phyloP scores from a whole-genome alignment of 2,797 vertebrate species.

The Acipenser oxyrinchus region DNA sequence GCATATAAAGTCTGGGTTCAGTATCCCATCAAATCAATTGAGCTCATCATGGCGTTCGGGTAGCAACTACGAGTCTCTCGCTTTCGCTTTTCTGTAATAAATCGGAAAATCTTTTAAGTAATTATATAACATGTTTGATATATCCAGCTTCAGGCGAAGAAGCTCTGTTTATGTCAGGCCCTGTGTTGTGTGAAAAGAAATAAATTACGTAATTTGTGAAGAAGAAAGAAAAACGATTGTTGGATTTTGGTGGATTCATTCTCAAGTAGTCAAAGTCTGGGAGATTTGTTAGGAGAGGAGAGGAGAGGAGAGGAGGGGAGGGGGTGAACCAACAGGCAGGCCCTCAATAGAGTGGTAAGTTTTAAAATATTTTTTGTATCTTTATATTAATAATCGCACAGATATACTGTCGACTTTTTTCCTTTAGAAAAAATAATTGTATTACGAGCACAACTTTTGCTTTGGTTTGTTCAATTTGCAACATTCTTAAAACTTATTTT shows the following conservation, averaged over 20 bases:
- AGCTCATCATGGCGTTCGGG: constrained; percentile 51
- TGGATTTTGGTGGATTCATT: constrained; percentile 12
- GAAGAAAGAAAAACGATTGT: constrained; percentile 29
- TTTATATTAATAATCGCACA: not conserved
- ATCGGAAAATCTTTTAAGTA: constrained; percentile 17
- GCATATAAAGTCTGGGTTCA: constrained; percentile 13
- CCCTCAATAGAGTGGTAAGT: constrained; percentile 45
- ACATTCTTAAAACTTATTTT: too few species aligned
- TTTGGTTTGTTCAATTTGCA: too few species aligned
- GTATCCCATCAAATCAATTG: constrained; percentile 39
- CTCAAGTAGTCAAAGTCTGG: constrained; percentile 21
- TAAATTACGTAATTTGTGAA: too few species aligned
- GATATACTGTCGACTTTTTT: not conserved
- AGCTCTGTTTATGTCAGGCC: not conserved
- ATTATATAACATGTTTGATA: not conserved
- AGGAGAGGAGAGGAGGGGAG: constrained; percentile 26
- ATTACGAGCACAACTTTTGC: not conserved
- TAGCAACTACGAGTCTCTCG: constrained; percentile 28
- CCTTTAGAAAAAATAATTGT: constrained; percentile 6
- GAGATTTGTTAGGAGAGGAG: constrained; percentile 30
- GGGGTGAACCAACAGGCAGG: constrained; percentile 25
- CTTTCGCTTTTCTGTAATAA: constrained; percentile 20
- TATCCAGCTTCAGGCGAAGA: not conserved
- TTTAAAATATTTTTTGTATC: not conserved
- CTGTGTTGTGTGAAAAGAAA: too few species aligned